These are phyloP conservation scores for Cirrhinus molitorella DNA, from an alignment of 2,797 vertebrate genomes.

Conservation along the genomic window DNA sequence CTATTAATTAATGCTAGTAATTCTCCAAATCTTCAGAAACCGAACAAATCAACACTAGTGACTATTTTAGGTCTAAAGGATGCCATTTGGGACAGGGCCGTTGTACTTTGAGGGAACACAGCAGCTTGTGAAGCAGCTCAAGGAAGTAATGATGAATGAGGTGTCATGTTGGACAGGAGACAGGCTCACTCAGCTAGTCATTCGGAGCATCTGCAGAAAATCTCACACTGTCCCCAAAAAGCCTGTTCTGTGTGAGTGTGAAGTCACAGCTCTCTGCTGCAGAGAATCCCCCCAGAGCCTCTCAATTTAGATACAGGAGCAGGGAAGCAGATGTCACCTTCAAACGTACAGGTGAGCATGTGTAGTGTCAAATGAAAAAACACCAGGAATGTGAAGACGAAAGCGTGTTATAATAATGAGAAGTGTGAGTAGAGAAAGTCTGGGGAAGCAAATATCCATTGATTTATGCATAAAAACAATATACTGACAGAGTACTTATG, in stretches of 20 bases:
- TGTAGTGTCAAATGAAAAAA: neutral
- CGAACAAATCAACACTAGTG: too few species aligned
- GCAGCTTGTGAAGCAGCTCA: neutral
- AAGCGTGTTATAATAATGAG: neutral
- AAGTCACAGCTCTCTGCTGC: conserved; percentile 25
- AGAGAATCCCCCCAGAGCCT: conserved; percentile 33
- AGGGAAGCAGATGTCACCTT: conserved; percentile 31
- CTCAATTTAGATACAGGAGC: conserved; percentile 37
- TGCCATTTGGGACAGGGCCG: neutral
- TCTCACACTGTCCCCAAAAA: conserved; percentile 16
- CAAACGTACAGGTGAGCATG: neutral
- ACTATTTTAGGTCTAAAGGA: neutral
- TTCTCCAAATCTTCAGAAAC: too few species aligned
- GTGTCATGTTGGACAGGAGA: neutral
- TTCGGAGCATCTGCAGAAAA: conserved; percentile 21
- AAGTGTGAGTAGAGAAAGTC: neutral
- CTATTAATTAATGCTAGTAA: too few species aligned
- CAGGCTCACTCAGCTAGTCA: neutral
- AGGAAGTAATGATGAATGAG: conserved; percentile 20
- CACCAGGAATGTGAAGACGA: neutral
- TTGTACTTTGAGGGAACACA: conserved; percentile 1
- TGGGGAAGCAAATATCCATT: too few species aligned
- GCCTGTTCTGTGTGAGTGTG: neutral
- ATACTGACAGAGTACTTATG: neutral
- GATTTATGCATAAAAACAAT: neutral